Conservation (phyloP, 2,888 invertebrate genomes). For the Cepaea hortensis region DNA sequence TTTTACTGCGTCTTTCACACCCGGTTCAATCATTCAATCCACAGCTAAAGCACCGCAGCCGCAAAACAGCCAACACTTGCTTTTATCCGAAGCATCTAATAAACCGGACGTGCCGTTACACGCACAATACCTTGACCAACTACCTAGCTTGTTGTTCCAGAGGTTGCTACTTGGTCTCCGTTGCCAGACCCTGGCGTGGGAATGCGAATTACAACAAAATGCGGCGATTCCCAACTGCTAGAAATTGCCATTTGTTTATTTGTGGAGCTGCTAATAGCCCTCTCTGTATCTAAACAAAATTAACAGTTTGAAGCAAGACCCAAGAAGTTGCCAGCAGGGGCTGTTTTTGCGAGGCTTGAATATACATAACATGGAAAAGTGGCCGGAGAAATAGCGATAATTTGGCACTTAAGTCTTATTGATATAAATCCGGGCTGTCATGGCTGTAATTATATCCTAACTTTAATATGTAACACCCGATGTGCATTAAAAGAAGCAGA, state of each 20-base stretch:
- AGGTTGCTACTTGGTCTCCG: constrained; percentile 17
- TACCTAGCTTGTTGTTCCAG: not conserved
- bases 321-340: not conserved
- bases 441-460: no score
- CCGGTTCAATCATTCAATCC: no score
- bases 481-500: no score
- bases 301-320: not conserved
- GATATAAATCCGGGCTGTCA: no score
- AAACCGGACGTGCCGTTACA: not conserved
- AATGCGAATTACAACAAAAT: not conserved
- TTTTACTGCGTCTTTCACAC: no score
- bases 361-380: no score
- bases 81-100: not conserved
- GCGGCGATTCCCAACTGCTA: not conserved
- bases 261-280: not conserved
- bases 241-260: not conserved
- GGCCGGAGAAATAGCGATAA: no score
- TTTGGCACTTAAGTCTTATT: no score
- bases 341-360: no score
- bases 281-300: not conserved
- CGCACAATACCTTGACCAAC: not conserved
- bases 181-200: constrained; percentile 12
- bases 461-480: no score
- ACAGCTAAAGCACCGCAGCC: no score
- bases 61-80: no score